A percentile compares a stretch with the other conserved stretches of the same genome.
phyloP scores from a whole-genome alignment of 2,888 invertebrate genomes.

The Ophion costatus region DNA sequence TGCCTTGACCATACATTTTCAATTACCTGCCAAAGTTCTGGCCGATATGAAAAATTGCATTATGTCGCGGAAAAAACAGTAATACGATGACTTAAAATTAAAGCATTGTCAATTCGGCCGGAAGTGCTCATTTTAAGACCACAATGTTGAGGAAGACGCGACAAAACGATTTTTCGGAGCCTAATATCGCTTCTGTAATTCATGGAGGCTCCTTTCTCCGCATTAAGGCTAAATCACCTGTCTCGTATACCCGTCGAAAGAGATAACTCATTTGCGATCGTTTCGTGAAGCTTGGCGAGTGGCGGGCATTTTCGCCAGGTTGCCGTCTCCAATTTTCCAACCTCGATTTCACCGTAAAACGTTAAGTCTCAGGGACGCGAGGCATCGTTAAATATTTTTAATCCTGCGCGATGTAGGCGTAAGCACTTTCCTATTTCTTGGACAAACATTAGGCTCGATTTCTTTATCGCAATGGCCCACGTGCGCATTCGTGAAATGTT shows the following conservation, averaged over 20 bases:
- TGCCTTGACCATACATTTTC: too few species aligned
- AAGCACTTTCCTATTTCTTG: conserved; percentile 8
- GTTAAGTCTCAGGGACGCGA: conserved; percentile 35
- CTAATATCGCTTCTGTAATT: conserved; percentile 19
- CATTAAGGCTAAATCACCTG: conserved; percentile 40
- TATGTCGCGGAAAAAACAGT: too few species aligned
- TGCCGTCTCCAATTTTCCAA: background rate
- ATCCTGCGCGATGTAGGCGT: conserved; percentile 38
- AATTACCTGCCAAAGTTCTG: too few species aligned
- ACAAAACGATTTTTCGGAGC: background rate
- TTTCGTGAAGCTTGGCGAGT: conserved; percentile 25
- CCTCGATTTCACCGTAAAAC: conserved; percentile 5
- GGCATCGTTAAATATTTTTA: conserved; percentile 41
- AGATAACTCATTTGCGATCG: conserved; percentile 34
- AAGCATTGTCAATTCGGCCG: too few species aligned
- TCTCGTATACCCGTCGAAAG: conserved; percentile 37
- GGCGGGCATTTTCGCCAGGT: conserved; percentile 36
- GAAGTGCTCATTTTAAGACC: too few species aligned
- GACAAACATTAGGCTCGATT: conserved; percentile 43
- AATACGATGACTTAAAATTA: too few species aligned
- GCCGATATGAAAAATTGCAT: too few species aligned
- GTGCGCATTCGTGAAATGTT: conserved; percentile 23
- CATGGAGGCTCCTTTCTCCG: conserved; percentile 12
- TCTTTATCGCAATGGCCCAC: conserved; percentile 52
- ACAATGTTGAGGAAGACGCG: background rate